Percentiles rank a stretch among this genome's conserved stretches.
These are phyloP conservation scores for Merluccius polli DNA, from an alignment of 2,797 vertebrate species.

Conservation along the genomic window DNA sequence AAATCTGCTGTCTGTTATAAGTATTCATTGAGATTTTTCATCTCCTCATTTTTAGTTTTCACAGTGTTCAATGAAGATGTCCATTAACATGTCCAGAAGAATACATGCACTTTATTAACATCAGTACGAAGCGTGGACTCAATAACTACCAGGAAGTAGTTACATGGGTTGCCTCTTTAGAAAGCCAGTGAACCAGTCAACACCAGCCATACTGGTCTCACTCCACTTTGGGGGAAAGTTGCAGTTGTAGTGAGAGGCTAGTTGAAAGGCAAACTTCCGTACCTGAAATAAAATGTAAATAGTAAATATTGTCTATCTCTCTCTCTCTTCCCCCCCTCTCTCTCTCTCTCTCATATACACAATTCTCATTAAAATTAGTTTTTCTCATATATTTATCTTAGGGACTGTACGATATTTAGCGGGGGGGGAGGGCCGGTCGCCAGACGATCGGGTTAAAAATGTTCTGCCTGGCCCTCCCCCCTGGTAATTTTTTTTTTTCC, in stretches of 20 bases:
- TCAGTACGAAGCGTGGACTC: not conserved
- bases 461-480: no score
- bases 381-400: not conserved
- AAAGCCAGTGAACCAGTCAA: constrained; percentile 14
- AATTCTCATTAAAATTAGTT: not conserved
- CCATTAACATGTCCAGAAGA: no score
- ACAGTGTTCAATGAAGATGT: no score
- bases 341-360: not conserved
- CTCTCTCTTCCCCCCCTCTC: not conserved
- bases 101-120: no score
- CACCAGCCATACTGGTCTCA: not conserved
- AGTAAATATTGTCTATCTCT: not conserved
- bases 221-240: not conserved
- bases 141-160: no score
- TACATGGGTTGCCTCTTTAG: constrained; percentile 6
- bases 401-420: no score
- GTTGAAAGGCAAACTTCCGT: not conserved
- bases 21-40: no score
- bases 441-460: no score
- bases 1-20: no score
- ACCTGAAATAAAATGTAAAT: not conserved
- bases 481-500: no score
- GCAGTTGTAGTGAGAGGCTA: not conserved
- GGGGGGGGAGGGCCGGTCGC: no score
- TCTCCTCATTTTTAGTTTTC: no score